phyloP scores from a whole-genome alignment of 1,140 invertebrate genomes.

The Hylaeus volcanicus region DNA sequence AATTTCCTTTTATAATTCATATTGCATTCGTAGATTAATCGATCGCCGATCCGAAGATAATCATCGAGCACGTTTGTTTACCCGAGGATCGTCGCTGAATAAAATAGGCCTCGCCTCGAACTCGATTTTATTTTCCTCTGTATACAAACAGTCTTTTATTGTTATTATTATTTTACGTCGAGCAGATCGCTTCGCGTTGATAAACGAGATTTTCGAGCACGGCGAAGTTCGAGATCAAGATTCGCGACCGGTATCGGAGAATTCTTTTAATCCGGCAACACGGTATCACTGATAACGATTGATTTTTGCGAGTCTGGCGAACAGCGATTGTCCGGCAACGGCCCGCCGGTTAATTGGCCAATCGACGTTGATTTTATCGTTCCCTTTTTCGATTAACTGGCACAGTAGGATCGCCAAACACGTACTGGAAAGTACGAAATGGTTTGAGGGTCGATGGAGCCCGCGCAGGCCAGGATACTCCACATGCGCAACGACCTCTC shows the following conservation, averaged over 20 bases:
- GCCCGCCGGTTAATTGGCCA: constrained; percentile 27
- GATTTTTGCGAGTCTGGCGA: background rate
- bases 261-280: constrained; percentile 23
- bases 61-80: no score
- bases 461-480: constrained; percentile 63
- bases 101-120: no score
- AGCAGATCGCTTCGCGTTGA: background rate
- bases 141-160: no score
- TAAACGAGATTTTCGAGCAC: background rate
- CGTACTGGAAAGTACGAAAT: constrained; percentile 64
- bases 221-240: background rate
- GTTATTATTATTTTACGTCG: no score
- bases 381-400: constrained; percentile 57
- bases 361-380: constrained; percentile 56
- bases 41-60: no score
- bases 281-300: constrained; percentile 33
- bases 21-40: no score
- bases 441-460: constrained; percentile 68
- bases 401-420: constrained; percentile 56
- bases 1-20: no score
- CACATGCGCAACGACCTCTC: constrained; percentile 64
- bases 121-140: no score
- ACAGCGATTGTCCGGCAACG: constrained; percentile 14
- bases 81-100: no score
- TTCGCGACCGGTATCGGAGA: background rate